A percentile compares a stretch with the other conserved stretches of the same genome.
Evolutionary conservation across 1,140 invertebrate species (phyloP).

Genomic region (Zaprionus ghesquierei): DNA sequence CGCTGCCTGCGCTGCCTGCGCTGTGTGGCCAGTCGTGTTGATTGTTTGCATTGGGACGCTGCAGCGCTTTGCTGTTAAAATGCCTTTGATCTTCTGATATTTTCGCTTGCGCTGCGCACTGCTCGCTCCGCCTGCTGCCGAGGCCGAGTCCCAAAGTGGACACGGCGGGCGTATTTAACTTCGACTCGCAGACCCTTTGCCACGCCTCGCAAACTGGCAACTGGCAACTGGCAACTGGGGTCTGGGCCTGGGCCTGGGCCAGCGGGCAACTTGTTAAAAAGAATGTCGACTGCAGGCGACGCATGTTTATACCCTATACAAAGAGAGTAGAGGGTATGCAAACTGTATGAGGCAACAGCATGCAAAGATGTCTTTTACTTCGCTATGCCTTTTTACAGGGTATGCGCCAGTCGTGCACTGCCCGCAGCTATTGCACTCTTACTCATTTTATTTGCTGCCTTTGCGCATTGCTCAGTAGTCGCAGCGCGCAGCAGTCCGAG

Average conservation of each 20-base stretch:
- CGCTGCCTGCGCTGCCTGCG: background rate
- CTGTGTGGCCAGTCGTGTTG: slow-evolving; percentile 63
- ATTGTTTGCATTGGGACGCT: slow-evolving; percentile 72
- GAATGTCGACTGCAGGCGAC: slow-evolving; percentile 74
- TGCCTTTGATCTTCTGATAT: slow-evolving; percentile 81
- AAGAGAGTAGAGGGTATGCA: background rate
- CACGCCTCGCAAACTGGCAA: slow-evolving; percentile 54
- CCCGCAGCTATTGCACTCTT: background rate
- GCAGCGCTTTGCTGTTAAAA: slow-evolving; percentile 75
- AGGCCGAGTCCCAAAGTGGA: slow-evolving; percentile 36
- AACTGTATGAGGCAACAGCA: background rate
- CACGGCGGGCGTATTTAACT: slow-evolving; percentile 79
- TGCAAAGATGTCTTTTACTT: background rate
- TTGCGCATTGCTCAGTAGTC: slow-evolving; percentile 7
- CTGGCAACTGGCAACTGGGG: too few species aligned
- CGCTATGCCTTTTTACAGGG: background rate
- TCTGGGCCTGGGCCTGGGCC: too few species aligned
- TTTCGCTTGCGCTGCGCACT: slow-evolving; percentile 52
- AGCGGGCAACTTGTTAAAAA: slow-evolving; percentile 76
- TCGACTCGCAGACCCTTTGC: slow-evolving; percentile 54
- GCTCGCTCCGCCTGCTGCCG: background rate
- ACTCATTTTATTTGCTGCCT: background rate
- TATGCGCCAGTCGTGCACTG: background rate
- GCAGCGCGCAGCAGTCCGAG: slow-evolving; percentile 3
- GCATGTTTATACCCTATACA: slow-evolving; percentile 50